These are phyloP conservation scores for Sebastes dallii DNA, from an alignment of 2,797 vertebrate species.

Conservation along the genomic window DNA sequence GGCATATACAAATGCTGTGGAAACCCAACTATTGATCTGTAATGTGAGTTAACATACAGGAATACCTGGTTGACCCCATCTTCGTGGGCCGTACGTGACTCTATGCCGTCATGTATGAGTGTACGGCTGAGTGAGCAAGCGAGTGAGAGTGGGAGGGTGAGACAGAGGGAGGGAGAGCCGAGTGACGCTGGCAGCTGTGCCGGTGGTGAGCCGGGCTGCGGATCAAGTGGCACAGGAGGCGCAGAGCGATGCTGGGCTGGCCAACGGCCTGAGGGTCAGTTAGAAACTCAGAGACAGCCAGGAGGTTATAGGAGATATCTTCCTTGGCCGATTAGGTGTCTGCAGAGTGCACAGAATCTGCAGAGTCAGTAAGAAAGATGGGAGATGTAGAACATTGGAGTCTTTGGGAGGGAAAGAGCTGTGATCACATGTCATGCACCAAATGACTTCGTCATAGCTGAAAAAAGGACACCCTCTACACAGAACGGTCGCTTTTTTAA, in stretches of 20 bases:
- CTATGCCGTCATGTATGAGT: constrained; percentile 19
- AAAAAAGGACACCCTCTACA: not conserved
- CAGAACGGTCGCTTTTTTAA: not conserved
- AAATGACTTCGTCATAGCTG: constrained; percentile 9
- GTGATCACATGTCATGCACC: constrained; percentile 11
- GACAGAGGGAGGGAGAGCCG: constrained; percentile 28
- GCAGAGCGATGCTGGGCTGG: constrained; percentile 30
- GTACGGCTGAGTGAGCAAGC: constrained; percentile 21
- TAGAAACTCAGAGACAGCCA: constrained; percentile 26
- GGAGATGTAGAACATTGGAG: constrained; percentile 12
- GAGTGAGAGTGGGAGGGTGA: constrained; percentile 38
- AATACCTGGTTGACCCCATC: not conserved
- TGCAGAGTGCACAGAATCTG: constrained; percentile 36
- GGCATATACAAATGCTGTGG: not conserved
- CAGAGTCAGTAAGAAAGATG: constrained; percentile 27
- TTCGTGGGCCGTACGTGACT: constrained; percentile 10
- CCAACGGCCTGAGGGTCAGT: constrained; percentile 35
- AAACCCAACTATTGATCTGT: not conserved
- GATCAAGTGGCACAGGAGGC: constrained; percentile 70
- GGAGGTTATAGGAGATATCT: constrained; percentile 23
- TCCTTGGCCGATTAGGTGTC: constrained; percentile 43
- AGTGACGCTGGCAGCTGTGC: constrained; percentile 76
- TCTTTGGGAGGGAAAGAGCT: not conserved
- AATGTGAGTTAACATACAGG: not conserved
- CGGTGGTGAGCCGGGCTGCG: constrained; percentile 30